These are phyloP conservation scores for Porites rus DNA, from an alignment of 92 coral and sea anemone species.

Conservation along the genomic window DNA sequence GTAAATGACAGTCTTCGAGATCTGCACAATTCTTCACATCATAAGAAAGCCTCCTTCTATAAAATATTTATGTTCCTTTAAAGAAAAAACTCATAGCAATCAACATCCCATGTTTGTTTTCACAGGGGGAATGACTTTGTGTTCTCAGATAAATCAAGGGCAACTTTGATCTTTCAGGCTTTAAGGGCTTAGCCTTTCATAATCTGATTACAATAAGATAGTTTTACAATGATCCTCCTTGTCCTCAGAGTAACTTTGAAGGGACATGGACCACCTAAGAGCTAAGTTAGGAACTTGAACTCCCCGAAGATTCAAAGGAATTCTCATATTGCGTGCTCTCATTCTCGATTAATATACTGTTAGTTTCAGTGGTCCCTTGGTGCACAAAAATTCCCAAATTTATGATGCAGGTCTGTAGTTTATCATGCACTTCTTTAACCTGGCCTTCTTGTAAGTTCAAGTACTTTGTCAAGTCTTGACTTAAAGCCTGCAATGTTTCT, in stretches of 20 bases:
- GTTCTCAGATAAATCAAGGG: no score
- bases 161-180: no score
- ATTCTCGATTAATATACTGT: not conserved
- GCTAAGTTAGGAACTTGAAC: conserved; percentile 19
- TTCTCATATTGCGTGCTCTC: conserved; percentile 1
- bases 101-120: no score
- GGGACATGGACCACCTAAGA: not conserved
- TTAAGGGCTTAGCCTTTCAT: no score
- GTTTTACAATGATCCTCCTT: not conserved
- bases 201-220: not conserved
- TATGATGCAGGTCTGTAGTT: conserved; percentile 6
- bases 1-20: no score
- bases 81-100: no score
- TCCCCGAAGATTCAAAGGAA: conserved; percentile 44
- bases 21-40: no score
- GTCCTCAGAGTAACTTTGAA: no score
- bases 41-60: no score
- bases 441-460: not conserved
- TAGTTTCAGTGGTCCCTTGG: conserved; percentile 8
- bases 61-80: no score
- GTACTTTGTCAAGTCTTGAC: conserved; percentile 2
- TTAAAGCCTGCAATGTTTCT: conserved; percentile 9
- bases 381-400: conserved; percentile 6
- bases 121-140: no score
- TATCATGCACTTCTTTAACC: conserved; percentile 15